Evolutionary conservation across 2,797 vertebrate genomes (phyloP).

Genomic region (Hybognathus amarus): DNA sequence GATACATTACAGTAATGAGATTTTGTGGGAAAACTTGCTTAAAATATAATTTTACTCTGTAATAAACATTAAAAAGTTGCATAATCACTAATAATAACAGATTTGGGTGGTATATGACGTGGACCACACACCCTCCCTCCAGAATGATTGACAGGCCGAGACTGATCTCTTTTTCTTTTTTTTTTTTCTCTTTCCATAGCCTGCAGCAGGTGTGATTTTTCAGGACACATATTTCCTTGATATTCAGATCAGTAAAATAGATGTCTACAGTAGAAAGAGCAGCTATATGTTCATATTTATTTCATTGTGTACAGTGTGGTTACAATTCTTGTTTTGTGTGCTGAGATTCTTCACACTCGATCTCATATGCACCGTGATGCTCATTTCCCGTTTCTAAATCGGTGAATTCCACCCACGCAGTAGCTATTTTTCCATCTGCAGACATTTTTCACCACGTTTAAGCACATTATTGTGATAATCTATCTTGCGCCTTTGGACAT

Average conservation of each 20-base stretch:
- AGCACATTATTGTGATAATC: conserved; percentile 63
- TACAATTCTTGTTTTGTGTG: conserved; percentile 11
- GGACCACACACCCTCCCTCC: background rate
- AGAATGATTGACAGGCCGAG: background rate
- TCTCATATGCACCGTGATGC: conserved; percentile 33
- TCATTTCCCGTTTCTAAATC: conserved; percentile 46
- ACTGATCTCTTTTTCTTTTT: background rate
- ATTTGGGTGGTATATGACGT: background rate
- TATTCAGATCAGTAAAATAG: conserved; percentile 3
- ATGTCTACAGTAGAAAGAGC: background rate
- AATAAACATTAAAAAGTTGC: no score
- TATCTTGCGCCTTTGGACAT: conserved; percentile 59
- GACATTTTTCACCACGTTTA: conserved; percentile 36
- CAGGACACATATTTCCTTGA: conserved; percentile 17
- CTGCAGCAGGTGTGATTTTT: conserved; percentile 10
- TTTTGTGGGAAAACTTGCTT: background rate
- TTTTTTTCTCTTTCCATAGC: background rate
- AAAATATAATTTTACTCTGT: no score
- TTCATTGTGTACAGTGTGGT: conserved; percentile 22
- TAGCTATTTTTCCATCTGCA: conserved; percentile 38
- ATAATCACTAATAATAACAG: background rate
- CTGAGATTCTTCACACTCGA: conserved; percentile 35
- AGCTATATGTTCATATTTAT: conserved; percentile 19
- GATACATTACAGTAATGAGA: background rate
- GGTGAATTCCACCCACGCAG: conserved; percentile 39